phyloP scores from a whole-genome alignment of 2,113 vertebrate species.

The Gorsachius goisagi region DNA sequence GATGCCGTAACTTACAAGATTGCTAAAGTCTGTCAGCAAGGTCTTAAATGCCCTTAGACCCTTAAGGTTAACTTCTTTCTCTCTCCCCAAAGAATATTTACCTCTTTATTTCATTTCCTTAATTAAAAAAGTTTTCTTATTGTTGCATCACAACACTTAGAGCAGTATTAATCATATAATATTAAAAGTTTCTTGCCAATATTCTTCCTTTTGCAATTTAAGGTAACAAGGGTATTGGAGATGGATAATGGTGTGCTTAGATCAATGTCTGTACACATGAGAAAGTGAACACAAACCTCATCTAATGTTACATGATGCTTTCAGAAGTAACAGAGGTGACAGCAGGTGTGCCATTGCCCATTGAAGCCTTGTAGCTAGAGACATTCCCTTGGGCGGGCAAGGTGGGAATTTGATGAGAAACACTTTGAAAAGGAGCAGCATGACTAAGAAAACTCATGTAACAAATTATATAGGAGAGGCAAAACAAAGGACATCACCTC shows the following conservation, averaged over 20 bases:
- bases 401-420: neutral
- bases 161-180: neutral
- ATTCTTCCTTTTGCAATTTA: neutral
- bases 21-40: neutral
- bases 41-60: neutral
- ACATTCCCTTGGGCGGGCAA: neutral
- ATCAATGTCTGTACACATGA: neutral
- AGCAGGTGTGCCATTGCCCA: neutral
- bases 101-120: neutral
- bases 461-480: neutral
- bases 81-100: neutral
- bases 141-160: neutral
- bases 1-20: neutral
- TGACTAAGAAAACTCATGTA: neutral
- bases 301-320: accelerated
- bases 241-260: neutral
- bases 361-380: neutral
- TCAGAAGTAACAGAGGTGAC: neutral
- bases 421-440: neutral
- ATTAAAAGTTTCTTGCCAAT: neutral
- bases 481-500: neutral
- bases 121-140: neutral
- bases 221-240: neutral
- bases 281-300: neutral
- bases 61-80: neutral